Conservation (phyloP, 2,113 vertebrate species). For the Oreochromis spilurus region DNA sequence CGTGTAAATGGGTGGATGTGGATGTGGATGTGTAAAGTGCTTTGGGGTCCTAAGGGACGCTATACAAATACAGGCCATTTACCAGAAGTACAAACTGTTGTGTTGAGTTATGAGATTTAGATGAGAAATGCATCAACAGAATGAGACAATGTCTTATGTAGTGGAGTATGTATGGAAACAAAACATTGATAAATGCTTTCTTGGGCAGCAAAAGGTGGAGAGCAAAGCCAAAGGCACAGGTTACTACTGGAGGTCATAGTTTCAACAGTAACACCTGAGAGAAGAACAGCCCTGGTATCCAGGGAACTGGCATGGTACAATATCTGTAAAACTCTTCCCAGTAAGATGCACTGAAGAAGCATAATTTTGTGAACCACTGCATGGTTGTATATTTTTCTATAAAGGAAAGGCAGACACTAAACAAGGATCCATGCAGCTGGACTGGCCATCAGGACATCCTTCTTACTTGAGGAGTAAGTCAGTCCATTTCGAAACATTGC, state of each 20-base stretch:
- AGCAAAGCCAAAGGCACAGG: not conserved
- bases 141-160: rapidly evolving
- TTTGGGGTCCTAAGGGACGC: too few relatives aligned
- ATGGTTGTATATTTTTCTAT: not conserved
- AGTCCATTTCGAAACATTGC: rapidly evolving
- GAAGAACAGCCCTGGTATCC: not conserved
- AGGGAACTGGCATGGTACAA: not conserved
- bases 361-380: not conserved
- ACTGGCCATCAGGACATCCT: not conserved
- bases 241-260: rapidly evolving
- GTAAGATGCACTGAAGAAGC: not conserved
- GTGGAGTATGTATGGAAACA: not conserved
- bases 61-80: too few relatives aligned
- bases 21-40: too few relatives aligned
- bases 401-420: not conserved
- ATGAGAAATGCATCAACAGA: not conserved
- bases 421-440: rapidly evolving
- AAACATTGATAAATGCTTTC: not conserved
- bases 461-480: not conserved
- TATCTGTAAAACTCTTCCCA: not conserved
- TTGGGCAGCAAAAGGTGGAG: not conserved
- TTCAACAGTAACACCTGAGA: not conserved
- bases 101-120: not conserved
- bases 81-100: not conserved
- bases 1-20: too few relatives aligned